Evolutionary conservation across 2,113 vertebrate species (phyloP), one percentile per base, ranked within the genome.

Genomic region (Dryoscopus gambensis): DNA sequence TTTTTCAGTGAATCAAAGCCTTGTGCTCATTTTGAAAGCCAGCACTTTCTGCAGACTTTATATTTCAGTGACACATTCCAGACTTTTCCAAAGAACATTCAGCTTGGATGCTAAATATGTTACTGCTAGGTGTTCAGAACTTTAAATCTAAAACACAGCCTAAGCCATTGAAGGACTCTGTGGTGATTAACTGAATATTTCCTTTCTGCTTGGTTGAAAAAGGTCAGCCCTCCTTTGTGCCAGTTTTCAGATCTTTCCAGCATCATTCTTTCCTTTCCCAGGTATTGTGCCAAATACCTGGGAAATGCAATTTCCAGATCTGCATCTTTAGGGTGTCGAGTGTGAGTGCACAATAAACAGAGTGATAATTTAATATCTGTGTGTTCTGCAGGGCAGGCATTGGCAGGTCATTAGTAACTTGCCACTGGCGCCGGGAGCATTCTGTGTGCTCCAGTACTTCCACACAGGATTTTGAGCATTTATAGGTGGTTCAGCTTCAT

Each of bases 341-440:
- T 92, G 70, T 59, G 94, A 85, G 57, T 31, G 6, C 87, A 50
- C 67, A 88, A 20, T 87, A 42, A 87, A n/a, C 81, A 35, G 83
- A 90, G 74, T 91, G 78, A 57, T 94, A 64, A 68, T 85, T 93
- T 94, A 96, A 69, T 96, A 82, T 22, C 63, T 65, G 91, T 70
- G 22, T 68, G 35, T 93, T 95, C 67, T 82, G 79, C 52, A 70
- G 57, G 70, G 74, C 33, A 90, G 63, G 57, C 87, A 82, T 64
- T 95, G 91, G 53, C 56, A 93, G 47, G 44, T 89, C 39, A 50
- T 89, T 89, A 90, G 78, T 85, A 74, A 82, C 33, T 56, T 88
- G 53, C 25, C 75, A 64, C 87, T 80, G 55, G 46, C 76, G 89
- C 63, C 71, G 15, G 23, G 2, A 68, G 57, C 33, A 17, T 73